Evolutionary conservation across 2,888 invertebrate genomes (phyloP).

Genomic region (Orgyia antiqua): DNA sequence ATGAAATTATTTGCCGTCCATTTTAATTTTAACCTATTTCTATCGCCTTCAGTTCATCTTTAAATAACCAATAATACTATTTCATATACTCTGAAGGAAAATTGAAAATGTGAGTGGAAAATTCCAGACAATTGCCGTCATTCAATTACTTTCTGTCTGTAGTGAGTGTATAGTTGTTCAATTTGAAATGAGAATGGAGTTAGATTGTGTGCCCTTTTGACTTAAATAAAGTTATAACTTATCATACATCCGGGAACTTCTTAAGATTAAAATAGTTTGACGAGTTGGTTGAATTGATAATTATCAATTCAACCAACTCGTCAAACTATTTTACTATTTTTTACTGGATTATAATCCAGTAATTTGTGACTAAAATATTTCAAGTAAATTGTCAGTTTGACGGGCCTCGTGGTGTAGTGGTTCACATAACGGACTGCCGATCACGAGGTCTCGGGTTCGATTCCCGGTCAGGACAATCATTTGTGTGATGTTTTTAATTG

Average conservation of each 20-base stretch:
- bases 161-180: background rate
- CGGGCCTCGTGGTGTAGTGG: too few species aligned
- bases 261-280: background rate
- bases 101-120: slow-evolving; percentile 1
- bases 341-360: background rate
- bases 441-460: too few species aligned
- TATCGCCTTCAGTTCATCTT: too few species aligned
- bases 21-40: background rate
- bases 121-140: slow-evolving; percentile 2
- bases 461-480: too few species aligned
- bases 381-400: too few species aligned
- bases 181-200: background rate
- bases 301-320: too few species aligned
- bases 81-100: background rate
- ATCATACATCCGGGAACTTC: background rate
- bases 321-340: background rate
- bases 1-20: background rate
- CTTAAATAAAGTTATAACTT: background rate
- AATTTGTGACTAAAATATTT: background rate
- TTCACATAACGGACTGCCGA: too few species aligned
- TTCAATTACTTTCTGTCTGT: slow-evolving; percentile 3
- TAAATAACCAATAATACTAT: background rate
- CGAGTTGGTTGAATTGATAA: background rate
- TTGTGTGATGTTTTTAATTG: too few species aligned
- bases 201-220: background rate